Conservation (phyloP, 2,797 vertebrate species). For the Sebastes nivosus region DNA sequence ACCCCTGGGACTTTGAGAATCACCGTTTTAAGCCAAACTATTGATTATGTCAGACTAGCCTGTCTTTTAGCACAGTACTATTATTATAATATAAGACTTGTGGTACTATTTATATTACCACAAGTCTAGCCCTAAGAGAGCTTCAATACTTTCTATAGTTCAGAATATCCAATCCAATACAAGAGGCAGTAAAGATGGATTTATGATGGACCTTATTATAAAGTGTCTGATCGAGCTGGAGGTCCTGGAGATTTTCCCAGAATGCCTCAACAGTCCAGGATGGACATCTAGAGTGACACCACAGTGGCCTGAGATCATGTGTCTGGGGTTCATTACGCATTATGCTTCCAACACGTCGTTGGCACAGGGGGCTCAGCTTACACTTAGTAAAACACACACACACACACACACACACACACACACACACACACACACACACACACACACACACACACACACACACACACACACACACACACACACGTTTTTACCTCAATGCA, state of each 20-base stretch:
- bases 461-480: not conserved
- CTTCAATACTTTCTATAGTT: not conserved
- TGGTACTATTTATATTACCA: too few relatives aligned
- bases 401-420: not conserved
- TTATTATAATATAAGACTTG: too few relatives aligned
- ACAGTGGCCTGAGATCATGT: constrained; percentile 49
- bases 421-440: not conserved
- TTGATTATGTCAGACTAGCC: not conserved
- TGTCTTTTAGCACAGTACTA: not conserved
- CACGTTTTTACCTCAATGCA: not conserved
- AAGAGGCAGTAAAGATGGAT: constrained; percentile 28
- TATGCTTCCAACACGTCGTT: constrained; percentile 24
- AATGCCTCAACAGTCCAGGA: constrained; percentile 41
- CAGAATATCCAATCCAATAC: constrained; percentile 1
- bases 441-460: not conserved
- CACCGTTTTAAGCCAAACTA: not conserved
- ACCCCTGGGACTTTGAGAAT: too few relatives aligned
- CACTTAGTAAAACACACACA: not conserved
- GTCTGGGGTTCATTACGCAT: constrained; percentile 44
- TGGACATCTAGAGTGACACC: constrained; percentile 49
- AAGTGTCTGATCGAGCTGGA: constrained; percentile 26
- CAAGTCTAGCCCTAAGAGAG: not conserved
- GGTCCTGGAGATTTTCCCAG: constrained; percentile 43
- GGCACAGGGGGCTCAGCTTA: not conserved
- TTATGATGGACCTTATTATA: constrained; percentile 26